Conservation (phyloP, 2,113 vertebrate species). For the Varanus salvator region DNA sequence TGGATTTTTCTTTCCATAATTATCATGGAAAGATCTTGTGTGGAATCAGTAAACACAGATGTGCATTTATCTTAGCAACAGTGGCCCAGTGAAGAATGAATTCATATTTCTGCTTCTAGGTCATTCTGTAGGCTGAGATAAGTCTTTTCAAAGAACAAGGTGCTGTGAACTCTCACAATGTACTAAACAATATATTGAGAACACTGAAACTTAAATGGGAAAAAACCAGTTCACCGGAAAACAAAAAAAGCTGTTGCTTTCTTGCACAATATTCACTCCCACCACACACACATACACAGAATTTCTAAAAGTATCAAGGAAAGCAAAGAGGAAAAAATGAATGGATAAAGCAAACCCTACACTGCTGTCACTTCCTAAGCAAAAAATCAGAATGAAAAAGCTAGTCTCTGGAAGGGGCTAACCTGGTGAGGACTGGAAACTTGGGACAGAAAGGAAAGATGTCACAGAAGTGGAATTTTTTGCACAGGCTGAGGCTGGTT, state of each 20-base stretch:
- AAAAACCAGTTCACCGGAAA: neutral
- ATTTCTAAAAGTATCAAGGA: neutral
- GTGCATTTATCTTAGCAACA: constrained; percentile 43
- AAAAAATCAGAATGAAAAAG: neutral
- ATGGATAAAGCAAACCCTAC: too few relatives aligned
- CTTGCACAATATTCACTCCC: too few relatives aligned
- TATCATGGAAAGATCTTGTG: constrained; percentile 48
- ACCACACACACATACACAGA: too few relatives aligned
- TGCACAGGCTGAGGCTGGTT: too few relatives aligned
- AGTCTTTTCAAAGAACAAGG: constrained; percentile 9
- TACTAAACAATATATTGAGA: neutral
- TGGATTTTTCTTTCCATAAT: constrained; percentile 53
- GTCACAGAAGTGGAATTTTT: neutral
- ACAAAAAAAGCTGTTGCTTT: too few relatives aligned
- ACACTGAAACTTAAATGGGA: neutral
- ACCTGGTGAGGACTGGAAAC: neutral
- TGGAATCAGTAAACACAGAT: constrained; percentile 62
- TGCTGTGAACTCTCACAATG: neutral
- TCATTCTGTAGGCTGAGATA: constrained; percentile 44
- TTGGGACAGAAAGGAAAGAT: neutral
- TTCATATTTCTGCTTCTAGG: constrained; percentile 47
- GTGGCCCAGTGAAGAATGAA: constrained; percentile 37
- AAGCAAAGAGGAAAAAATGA: neutral
- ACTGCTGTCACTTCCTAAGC: neutral
- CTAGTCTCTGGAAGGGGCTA: neutral